Base-by-base conservation (phyloP, 2,113 vertebrate species). In the Forbesichthys papilliferus region DNA sequence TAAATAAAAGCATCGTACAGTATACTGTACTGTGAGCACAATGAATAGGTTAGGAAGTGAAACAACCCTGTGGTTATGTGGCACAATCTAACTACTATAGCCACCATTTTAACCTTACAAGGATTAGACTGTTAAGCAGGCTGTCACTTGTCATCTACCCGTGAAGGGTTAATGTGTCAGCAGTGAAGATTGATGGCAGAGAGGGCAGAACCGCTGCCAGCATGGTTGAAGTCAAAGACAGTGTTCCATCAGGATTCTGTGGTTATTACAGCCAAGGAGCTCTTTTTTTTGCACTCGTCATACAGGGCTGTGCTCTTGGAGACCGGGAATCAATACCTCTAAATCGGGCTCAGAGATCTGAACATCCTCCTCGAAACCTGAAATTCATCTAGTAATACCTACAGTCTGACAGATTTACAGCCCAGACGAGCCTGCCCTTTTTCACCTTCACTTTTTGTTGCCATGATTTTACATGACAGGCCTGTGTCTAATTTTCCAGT, bases 301-400 rank as follows among this genome's bases (percentile, higher is more conserved):
- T 62, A 75, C 68, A 73, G 78, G 79, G 79, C 12, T 75, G 78
- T 85, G 82, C 74, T 78, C 68, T 74, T 59, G 46, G 1, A 76
- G 78, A 77, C 62, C 12, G 79, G 73, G 79, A 90, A 92, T 93
- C 90, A 81, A 91, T 92, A 82, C 33, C 11, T 75, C 73, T 88
- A 89, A 91, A 90, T 79, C 71, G 75, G 55, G 87, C 85, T 90
- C 77, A 74, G 67, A 84, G 66, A 69, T 83, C 75, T n/a, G 83
- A 86, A 69, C 69, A 79, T 85, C 72, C 69, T 76, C 57, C 65
- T 51, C 12, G 60, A 74, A 83, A 77, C 55, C 65, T 47, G 1
- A 76, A 64, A 79, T 63, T 73, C 67, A 66, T 64, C 71, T 63
- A 61, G 67, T 64, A 68, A 67, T 20, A 54, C 67, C 71, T 73